phyloP scores from a whole-genome alignment of 2,888 invertebrate genomes.

The Tuta absoluta region DNA sequence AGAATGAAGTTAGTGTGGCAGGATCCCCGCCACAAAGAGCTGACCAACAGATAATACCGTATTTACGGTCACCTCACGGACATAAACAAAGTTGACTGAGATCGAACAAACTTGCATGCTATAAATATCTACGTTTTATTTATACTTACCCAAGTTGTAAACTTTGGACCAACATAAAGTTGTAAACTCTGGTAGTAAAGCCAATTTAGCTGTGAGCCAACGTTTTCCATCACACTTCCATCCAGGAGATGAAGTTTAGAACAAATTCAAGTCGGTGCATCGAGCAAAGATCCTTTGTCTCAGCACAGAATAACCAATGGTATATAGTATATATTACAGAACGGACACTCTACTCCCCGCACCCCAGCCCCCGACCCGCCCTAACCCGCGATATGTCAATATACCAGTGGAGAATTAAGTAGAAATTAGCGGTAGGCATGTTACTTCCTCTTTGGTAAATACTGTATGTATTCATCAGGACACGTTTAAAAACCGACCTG shows the following conservation, averaged over 20 bases:
- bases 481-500: no score
- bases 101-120: background rate
- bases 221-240: background rate
- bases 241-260: slow-evolving; percentile 1
- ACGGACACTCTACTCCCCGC: no score
- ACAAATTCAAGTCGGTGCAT: background rate
- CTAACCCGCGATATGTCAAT: no score
- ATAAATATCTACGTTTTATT: background rate
- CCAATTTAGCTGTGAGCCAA: background rate
- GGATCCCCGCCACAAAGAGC: slow-evolving; percentile 13
- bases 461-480: no score
- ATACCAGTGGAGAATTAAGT: no score
- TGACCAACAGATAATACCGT: slow-evolving; percentile 11
- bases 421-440: no score
- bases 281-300: no score
- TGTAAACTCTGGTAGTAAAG: background rate
- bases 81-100: background rate
- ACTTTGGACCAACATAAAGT: background rate
- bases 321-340: no score
- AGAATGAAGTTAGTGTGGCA: slow-evolving; percentile 33
- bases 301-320: no score
- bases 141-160: background rate
- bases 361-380: no score
- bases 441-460: no score
- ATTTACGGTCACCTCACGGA: slow-evolving; percentile 5